Conservation (phyloP, 2,888 invertebrate species). For the Caenorhabditis macrosperma region DNA sequence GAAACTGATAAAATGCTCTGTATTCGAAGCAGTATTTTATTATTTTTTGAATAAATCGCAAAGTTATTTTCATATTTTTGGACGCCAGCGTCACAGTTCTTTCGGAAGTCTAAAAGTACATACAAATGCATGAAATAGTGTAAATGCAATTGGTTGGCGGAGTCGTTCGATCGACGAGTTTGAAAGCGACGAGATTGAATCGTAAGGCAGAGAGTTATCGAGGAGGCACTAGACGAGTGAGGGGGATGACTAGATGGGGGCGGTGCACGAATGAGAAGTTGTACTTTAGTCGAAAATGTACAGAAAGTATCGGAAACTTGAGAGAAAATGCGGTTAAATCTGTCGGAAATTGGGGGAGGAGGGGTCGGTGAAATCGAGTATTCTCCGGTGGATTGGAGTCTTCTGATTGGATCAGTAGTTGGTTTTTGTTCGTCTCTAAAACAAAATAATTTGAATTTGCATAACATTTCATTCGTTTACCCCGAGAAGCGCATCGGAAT, state of each 20-base stretch:
- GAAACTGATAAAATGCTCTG: no score
- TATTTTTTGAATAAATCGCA: no score
- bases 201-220: no score
- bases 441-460: not conserved
- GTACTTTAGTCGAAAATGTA: not conserved
- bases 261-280: not conserved
- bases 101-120: not conserved
- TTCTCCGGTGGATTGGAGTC: not conserved
- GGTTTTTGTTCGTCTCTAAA: constrained; percentile 30
- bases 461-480: not conserved
- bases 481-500: constrained; percentile 64
- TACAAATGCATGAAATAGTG: not conserved
- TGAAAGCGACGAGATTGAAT: constrained; percentile 12
- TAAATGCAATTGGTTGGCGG: constrained; percentile 7
- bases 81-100: constrained; percentile 40
- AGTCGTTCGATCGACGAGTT: constrained; percentile 36
- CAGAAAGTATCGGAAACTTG: not conserved
- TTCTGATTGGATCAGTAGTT: not conserved
- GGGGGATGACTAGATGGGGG: constrained; percentile 13
- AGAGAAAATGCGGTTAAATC: constrained; percentile 2
- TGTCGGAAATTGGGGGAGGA: not conserved
- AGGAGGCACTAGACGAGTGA: constrained; percentile 10
- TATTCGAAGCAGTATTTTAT: no score
- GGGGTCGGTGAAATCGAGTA: not conserved
- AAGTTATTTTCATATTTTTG: constrained; percentile 14